These are phyloP conservation scores for Porites lobata DNA, from an alignment of 92 coral and sea anemone genomes.

Conservation along the genomic window DNA sequence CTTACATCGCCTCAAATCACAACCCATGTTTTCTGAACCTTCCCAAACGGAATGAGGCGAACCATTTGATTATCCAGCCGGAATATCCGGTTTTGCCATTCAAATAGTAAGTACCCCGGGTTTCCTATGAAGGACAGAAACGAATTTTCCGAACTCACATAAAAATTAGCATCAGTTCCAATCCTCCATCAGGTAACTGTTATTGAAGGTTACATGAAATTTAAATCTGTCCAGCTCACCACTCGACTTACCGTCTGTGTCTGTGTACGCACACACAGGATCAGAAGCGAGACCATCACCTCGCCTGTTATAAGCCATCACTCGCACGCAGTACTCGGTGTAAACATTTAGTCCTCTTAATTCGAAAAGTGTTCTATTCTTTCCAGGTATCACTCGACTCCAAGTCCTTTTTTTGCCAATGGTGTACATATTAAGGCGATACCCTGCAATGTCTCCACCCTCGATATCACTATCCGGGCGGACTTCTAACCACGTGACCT, in stretches of 20 bases:
- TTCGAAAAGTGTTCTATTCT: slow-evolving; percentile 7
- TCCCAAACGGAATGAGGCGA: no score
- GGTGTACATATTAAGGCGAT: slow-evolving; percentile 63
- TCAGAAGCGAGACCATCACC: slow-evolving; percentile 86
- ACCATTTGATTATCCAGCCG: no score
- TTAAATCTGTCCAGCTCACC: neutral
- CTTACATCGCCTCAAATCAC: no score
- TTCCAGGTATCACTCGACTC: slow-evolving; percentile 11
- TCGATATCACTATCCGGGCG: slow-evolving; percentile 63
- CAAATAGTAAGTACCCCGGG: no score
- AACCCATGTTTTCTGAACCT: no score
- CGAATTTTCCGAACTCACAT: no score
- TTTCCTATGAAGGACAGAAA: no score
- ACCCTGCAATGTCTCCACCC: slow-evolving; percentile 14
- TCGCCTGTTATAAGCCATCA: slow-evolving; percentile 78
- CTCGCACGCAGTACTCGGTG: slow-evolving; percentile 74
- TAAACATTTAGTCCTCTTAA: slow-evolving; percentile 59
- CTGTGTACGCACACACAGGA: slow-evolving; percentile 79
- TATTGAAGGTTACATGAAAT: no score
- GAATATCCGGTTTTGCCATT: no score
- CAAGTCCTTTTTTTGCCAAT: slow-evolving; percentile 1
- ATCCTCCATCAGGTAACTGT: no score
- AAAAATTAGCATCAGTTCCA: no score
- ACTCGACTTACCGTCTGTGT: slow-evolving; percentile 83
- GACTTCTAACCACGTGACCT: slow-evolving; percentile 78